Evolutionary conservation across 2,797 vertebrate species (phyloP).

Genomic region (Enteromius anoplus): DNA sequence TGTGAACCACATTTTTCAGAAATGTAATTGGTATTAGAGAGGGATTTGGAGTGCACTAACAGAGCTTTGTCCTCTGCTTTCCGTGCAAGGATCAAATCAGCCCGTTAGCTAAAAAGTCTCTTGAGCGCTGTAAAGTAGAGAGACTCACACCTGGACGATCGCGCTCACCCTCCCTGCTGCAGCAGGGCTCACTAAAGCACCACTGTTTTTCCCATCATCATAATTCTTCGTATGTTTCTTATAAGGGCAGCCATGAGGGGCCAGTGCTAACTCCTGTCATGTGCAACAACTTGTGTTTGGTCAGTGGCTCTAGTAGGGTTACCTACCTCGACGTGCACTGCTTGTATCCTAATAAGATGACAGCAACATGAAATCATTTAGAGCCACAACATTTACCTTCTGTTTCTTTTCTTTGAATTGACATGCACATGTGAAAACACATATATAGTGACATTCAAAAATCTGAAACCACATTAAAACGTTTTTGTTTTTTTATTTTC

Average conservation of each 20-base stretch:
- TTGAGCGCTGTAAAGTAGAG: conserved; percentile 60
- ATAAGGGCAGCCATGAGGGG: conserved; percentile 54
- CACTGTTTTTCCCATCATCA: conserved; percentile 71
- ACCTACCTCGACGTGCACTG: background rate
- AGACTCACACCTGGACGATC: conserved; percentile 72
- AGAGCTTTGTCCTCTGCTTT: conserved; percentile 56
- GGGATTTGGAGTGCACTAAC: background rate
- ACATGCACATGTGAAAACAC: background rate
- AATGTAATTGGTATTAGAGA: background rate
- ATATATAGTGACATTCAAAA: background rate
- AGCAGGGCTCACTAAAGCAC: conserved; percentile 52
- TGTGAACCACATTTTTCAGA: background rate
- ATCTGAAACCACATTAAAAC: background rate
- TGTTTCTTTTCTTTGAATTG: background rate
- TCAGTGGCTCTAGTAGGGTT: conserved; percentile 22
- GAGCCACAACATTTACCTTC: background rate
- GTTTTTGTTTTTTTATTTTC: background rate
- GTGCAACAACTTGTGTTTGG: conserved; percentile 25
- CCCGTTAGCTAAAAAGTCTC: conserved; percentile 65
- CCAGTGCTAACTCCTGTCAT: conserved; percentile 36
- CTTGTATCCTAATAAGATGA: conserved; percentile 13
- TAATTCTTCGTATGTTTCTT: conserved; percentile 70
- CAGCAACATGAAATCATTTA: conserved; percentile 5
- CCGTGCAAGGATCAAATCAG: conserved; percentile 66
- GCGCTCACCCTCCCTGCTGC: conserved; percentile 48